Evolutionary conservation across 2,113 vertebrate genomes (phyloP), one percentile per base, ranked within the genome.

Genomic region (Gambusia holbrooki): DNA sequence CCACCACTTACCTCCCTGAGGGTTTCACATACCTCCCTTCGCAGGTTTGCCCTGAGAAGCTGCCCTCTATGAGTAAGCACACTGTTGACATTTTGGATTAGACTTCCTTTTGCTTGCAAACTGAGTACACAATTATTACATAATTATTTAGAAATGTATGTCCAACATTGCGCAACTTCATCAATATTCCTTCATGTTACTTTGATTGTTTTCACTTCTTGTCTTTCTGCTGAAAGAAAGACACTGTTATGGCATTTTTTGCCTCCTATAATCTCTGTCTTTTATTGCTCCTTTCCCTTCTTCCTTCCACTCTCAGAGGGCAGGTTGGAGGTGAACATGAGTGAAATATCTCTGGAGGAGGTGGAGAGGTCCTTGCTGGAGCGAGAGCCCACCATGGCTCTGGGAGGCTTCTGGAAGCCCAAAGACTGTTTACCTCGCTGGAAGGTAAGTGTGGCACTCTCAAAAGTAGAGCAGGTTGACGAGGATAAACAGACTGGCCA

Each of bases 61-160:
- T 99, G 91, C 96, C 95, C 92, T 96, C 96, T 85, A 99, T 99
- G 98, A 98, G 98, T 99, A 85, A 96, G 98, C 96, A 79, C 15
- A 12, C 4, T 25, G n/a, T 51, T 51, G 8, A 58, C 25, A 58
- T 58, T 58, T 19, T 10, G 25, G 64, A 58, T 73, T 64, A 28
- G 42, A 35, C 14, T 67, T 19, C 33, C 11, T 17, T 29, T 64
- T 70, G n/a, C 48, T 60, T 27, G 22, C 11, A 45, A 35, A n/a
- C 1, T 32, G 5, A 60, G 22, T 8, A n/a, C 11, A 8, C 33
- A 27, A 74, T 37, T 74, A 78, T 42, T n/a, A 63, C 74, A 32
- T 45, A 30, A 64, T 37, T 67, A 62, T 25, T 22, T 7, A 40
- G 9, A 15, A 48, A 48, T 5, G 1, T 48, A 25, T 65, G 17